Evolutionary conservation across 1,140 invertebrate genomes (phyloP).

Genomic region (Aphis gossypii): DNA sequence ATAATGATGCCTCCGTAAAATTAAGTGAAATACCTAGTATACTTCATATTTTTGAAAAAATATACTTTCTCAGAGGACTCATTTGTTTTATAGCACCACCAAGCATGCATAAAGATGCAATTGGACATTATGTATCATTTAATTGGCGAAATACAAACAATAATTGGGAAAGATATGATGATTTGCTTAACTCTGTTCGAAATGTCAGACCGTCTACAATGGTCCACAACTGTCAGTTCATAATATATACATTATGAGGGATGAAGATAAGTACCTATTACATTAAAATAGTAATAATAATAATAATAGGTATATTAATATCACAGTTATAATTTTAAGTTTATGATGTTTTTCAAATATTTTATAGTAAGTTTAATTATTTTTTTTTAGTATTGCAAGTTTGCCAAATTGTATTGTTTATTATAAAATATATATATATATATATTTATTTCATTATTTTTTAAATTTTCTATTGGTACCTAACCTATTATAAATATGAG

Average conservation of each 20-base stretch:
- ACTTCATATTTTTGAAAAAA: background rate
- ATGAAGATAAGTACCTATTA: background rate
- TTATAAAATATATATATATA: too few relatives aligned
- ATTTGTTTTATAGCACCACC: background rate
- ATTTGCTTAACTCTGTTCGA: background rate
- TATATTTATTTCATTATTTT: too few relatives aligned
- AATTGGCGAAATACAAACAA: background rate
- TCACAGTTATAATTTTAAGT: background rate
- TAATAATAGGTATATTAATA: background rate
- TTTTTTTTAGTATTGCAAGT: too few relatives aligned
- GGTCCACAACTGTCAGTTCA: background rate
- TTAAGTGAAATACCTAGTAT: background rate
- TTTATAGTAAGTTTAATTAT: too few relatives aligned
- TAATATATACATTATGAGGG: background rate
- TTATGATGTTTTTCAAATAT: background rate
- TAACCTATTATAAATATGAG: too few relatives aligned
- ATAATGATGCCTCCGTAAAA: background rate
- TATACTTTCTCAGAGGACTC: background rate
- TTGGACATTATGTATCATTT: background rate
- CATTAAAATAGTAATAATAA: too few relatives aligned
- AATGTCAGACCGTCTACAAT: background rate
- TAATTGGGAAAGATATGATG: background rate
- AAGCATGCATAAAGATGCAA: background rate
- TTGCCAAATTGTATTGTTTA: too few relatives aligned
- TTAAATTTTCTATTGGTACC: too few relatives aligned